Evolutionary conservation across 1,140 invertebrate species (phyloP).

Genomic region (Charaxes varanes): DNA sequence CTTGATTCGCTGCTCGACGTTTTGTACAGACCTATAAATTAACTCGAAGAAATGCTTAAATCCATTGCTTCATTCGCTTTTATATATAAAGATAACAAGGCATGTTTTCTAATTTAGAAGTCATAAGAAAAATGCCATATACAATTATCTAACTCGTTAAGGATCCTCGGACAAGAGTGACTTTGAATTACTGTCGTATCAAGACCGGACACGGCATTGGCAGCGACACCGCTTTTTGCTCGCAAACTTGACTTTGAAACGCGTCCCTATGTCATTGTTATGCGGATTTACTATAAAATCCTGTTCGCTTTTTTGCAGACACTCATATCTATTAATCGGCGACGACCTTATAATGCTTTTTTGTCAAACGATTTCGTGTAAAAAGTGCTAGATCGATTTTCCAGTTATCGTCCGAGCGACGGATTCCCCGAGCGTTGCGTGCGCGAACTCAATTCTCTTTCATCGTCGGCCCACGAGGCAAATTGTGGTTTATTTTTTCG

Average conservation of each 20-base stretch:
- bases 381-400: constrained; percentile 49
- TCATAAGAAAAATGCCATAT: no score
- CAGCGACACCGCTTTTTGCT: constrained; percentile 26
- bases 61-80: no score
- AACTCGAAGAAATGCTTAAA: no score
- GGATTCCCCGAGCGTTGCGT: constrained; percentile 28
- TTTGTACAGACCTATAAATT: no score
- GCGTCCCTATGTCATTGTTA: constrained; percentile 45
- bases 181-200: no score
- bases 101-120: no score
- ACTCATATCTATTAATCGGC: constrained; percentile 23
- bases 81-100: no score
- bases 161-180: no score
- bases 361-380: constrained; percentile 24
- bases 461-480: constrained; percentile 1
- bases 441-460: constrained; percentile 19
- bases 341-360: constrained; percentile 40
- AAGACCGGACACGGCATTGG: constrained; percentile 22
- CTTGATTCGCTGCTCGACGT: no score
- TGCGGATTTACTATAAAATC: constrained; percentile 55
- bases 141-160: no score
- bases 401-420: constrained; percentile 34
- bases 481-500: constrained; percentile 13
- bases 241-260: constrained; percentile 33
- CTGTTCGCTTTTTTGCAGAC: constrained; percentile 50